Evolutionary conservation across 2,113 vertebrate species (phyloP).

Genomic region (Heteronetta atricapilla): DNA sequence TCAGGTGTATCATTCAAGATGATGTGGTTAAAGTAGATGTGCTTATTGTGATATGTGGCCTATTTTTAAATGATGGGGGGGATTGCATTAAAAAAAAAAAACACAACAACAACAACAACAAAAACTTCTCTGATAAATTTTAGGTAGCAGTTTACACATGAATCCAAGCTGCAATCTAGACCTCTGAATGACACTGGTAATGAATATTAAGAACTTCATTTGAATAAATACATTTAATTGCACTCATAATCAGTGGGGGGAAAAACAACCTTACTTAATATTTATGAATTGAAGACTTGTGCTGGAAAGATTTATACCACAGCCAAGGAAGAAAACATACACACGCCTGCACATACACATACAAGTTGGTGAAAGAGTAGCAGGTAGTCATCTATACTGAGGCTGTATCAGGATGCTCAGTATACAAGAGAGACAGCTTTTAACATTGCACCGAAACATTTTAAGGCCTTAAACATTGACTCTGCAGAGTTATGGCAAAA

Average conservation of each 20-base stretch:
- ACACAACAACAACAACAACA: too few relatives aligned
- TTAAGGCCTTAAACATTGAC: neutral
- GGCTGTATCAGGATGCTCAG: neutral
- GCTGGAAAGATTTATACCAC: neutral
- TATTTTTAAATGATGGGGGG: neutral
- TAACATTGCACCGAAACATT: neutral
- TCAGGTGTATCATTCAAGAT: neutral
- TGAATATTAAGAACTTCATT: neutral
- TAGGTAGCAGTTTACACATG: neutral
- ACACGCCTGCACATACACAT: neutral
- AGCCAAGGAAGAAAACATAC: neutral
- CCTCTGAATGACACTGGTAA: neutral
- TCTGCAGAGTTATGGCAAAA: neutral
- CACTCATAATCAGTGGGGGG: neutral
- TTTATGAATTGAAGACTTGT: neutral
- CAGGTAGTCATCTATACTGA: neutral
- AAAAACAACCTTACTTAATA: neutral
- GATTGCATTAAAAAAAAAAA: neutral
- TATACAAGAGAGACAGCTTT: neutral
- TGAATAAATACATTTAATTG: slow-evolving; percentile 16
- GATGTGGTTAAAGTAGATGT: neutral
- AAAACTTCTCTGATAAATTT: neutral
- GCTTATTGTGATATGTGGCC: neutral
- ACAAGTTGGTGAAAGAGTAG: neutral
- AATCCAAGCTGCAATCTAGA: neutral